Percentiles rank a stretch among this genome's conserved stretches.
Conservation (phyloP, 2,888 invertebrate species). For the Cataglyphis rosenhaueri region DNA sequence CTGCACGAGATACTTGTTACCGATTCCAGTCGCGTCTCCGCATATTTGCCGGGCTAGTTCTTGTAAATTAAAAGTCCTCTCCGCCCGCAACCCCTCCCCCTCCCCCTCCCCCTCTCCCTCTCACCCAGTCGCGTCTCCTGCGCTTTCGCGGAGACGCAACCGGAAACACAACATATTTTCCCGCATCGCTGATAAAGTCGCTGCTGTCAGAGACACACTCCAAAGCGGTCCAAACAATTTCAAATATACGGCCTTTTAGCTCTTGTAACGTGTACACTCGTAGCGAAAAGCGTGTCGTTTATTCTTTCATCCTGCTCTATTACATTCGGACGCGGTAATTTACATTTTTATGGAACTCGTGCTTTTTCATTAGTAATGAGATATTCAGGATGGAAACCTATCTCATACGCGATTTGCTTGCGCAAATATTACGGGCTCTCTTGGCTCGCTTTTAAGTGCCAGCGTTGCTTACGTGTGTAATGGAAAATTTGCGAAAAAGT, state of each 20-base stretch:
- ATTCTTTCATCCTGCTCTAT: conserved; percentile 19
- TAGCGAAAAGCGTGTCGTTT: neutral
- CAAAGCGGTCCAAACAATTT: conserved; percentile 29
- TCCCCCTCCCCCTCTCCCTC: too few relatives aligned
- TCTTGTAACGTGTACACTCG: neutral
- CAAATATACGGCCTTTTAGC: conserved; percentile 12
- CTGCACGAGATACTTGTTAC: conserved; percentile 66
- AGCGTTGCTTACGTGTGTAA: neutral
- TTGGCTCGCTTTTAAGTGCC: conserved; percentile 9
- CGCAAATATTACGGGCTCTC: conserved; percentile 13
- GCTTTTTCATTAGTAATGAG: conserved; percentile 27
- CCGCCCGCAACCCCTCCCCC: neutral
- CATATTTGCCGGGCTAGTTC: conserved; percentile 58
- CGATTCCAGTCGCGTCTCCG: conserved; percentile 71
- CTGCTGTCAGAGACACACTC: conserved; percentile 35
- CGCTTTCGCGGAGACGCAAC: conserved; percentile 8
- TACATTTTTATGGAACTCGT: conserved; percentile 13
- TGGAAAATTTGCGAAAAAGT: neutral
- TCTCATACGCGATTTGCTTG: conserved; percentile 12
- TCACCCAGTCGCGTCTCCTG: neutral
- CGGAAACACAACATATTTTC: conserved; percentile 38
- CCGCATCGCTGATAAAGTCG: conserved; percentile 42
- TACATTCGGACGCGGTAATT: neutral
- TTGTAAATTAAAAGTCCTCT: conserved; percentile 69
- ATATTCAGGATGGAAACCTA: neutral